Evolutionary conservation across 2,113 vertebrate genomes (phyloP), one percentile per base, ranked within the genome.

Genomic region (Lepus europaeus): DNA sequence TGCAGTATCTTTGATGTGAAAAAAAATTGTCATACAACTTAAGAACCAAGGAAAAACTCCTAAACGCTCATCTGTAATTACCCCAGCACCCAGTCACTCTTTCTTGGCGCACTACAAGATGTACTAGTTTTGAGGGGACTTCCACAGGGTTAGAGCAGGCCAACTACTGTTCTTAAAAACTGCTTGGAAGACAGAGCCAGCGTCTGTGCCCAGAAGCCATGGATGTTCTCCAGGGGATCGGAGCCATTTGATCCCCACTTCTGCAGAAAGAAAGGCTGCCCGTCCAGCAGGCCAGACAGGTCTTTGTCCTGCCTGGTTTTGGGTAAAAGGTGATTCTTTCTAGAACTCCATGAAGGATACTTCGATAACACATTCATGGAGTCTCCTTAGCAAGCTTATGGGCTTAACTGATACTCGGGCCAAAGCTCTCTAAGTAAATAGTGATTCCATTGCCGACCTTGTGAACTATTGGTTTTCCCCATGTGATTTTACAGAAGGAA

Each of bases 381-480:
- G 45, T 72, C 49, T 82, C 45, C 89, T 80, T 80, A 45, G n/a
- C 82, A 74, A 72, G 73, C 69, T 81, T 64, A 66, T 91, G 70
- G 45, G 45, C 45, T 45, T 89, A 59, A 86, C 39, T 70, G 45
- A 12, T 16, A 5, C 31, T 51, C 69, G 91, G 72, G 39, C 78
- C 4, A 36, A 53, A 83, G n/a, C n/a, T 73, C 45, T 81, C 33
- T 61, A n/a, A 49, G 19, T 66, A 72, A 56, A n/a, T 19, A 53
- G 31, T 88, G 72, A 76, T 64, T 61, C 63, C 20, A 2, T 63
- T 23, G 31, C 22, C 56, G 61, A 76, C 25, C 33, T 0, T 19
- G 9, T 79, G 56, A 92, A 51, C 68, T 49, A 6, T 73, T 53
- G 64, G 66, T 61, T 82, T 19, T 23, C 23, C 83, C 9, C 45